phyloP scores from a whole-genome alignment of 2,113 vertebrate species.

The Rousettus leschenaultii region DNA sequence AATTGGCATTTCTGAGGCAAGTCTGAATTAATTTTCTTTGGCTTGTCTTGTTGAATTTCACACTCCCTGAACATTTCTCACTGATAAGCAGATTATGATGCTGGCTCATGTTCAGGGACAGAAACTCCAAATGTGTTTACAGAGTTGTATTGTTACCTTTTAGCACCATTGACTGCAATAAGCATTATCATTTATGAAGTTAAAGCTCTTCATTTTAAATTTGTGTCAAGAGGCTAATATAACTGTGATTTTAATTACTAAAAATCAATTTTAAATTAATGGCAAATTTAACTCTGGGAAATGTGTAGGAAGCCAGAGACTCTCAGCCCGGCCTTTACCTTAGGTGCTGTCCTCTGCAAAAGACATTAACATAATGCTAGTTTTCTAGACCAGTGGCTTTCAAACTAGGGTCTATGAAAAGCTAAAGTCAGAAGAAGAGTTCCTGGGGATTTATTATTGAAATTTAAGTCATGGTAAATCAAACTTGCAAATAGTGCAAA shows the following conservation, averaged over 20 bases:
- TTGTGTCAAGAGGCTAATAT: conserved; percentile 76
- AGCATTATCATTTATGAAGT: conserved; percentile 72
- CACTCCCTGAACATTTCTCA: conserved; percentile 66
- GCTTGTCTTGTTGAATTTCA: conserved; percentile 72
- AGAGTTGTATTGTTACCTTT: conserved; percentile 66
- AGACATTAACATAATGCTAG: conserved; percentile 53
- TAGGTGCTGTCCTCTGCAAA: conserved; percentile 37
- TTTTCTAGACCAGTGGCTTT: conserved; percentile 61
- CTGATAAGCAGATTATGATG: conserved; percentile 74
- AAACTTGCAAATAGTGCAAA: conserved; percentile 41
- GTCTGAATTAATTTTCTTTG: conserved; percentile 64
- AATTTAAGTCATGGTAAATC: conserved; percentile 60
- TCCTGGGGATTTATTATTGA: conserved; percentile 53
- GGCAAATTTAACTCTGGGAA: conserved; percentile 73
- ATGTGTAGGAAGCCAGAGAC: conserved; percentile 23
- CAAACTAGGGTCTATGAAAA: conserved; percentile 26
- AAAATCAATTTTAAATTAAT: conserved; percentile 76
- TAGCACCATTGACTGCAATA: conserved; percentile 60
- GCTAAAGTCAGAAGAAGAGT: conserved; percentile 34
- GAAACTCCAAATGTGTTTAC: conserved; percentile 63
- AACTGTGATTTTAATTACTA: conserved; percentile 78
- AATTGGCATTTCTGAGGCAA: conserved; percentile 66
- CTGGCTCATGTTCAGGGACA: conserved; percentile 65
- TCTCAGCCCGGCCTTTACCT: conserved; percentile 58
- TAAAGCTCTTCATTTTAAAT: conserved; percentile 72